Evolutionary conservation across 2,797 vertebrate species (phyloP).

Genomic region (Novumbra hubbsi): DNA sequence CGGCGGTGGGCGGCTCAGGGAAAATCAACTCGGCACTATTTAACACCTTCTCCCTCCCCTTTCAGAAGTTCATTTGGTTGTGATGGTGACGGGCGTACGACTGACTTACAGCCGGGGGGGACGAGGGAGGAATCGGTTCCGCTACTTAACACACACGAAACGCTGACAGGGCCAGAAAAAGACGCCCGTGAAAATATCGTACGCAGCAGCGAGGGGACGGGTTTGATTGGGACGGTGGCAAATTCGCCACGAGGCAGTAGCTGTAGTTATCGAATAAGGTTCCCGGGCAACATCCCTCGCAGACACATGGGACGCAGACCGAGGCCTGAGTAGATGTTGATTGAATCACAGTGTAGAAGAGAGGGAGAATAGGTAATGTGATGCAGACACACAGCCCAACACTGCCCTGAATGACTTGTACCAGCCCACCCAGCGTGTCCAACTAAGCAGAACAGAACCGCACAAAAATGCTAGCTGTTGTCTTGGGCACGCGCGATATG

Average conservation of each 20-base stretch:
- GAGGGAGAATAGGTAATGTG: slow-evolving; percentile 54
- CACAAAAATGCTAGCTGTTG: slow-evolving; percentile 6
- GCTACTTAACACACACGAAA: not conserved
- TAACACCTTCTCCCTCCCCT: not conserved
- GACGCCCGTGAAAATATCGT: too few relatives aligned
- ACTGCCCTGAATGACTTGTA: slow-evolving; percentile 19
- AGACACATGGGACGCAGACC: too few relatives aligned
- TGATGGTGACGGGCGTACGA: too few relatives aligned
- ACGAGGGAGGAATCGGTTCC: not conserved
- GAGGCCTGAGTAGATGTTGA: not conserved
- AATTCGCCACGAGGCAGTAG: too few relatives aligned
- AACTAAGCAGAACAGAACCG: slow-evolving; percentile 57
- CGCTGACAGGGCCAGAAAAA: slow-evolving; percentile 15
- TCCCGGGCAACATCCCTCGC: too few relatives aligned
- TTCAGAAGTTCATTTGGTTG: not conserved
- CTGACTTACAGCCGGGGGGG: not conserved
- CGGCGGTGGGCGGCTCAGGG: not conserved
- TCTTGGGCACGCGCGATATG: too few relatives aligned
- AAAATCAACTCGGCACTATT: not conserved
- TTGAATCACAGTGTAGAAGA: slow-evolving; percentile 35
- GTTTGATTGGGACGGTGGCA: not conserved
- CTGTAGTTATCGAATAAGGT: slow-evolving; percentile 12
- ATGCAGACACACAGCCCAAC: slow-evolving; percentile 38
- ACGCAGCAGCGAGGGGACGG: not conserved
- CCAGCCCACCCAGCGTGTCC: slow-evolving; percentile 44